phyloP scores from a whole-genome alignment of 1,140 invertebrate species.

The Parapsyche elsis region DNA sequence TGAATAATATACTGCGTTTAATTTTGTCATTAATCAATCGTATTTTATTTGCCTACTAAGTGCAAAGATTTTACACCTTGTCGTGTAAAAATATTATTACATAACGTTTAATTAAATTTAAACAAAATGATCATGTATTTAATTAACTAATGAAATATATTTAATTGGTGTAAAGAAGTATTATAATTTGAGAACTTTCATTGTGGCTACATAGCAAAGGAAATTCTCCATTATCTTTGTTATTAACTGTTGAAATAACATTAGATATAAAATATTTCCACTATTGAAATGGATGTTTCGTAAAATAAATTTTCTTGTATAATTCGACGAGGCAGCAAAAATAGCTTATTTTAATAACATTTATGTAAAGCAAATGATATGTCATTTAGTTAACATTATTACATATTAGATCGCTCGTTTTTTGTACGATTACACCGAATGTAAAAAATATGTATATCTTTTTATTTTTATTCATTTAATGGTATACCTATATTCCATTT shows the following conservation, averaged over 20 bases:
- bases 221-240: neutral
- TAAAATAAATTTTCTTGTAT: neutral
- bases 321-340: constrained; percentile 57
- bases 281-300: too few relatives aligned
- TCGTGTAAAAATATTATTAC: too few relatives aligned
- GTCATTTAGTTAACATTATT: constrained; percentile 44
- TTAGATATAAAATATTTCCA: neutral
- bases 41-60: too few relatives aligned
- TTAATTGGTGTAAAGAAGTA: too few relatives aligned
- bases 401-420: neutral
- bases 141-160: too few relatives aligned
- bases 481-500: neutral
- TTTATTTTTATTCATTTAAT: neutral
- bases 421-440: neutral
- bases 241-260: neutral
- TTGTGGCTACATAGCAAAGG: too few relatives aligned
- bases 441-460: constrained; percentile 4
- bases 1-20: too few relatives aligned
- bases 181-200: too few relatives aligned
- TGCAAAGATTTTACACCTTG: too few relatives aligned
- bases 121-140: too few relatives aligned
- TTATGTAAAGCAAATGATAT: constrained; percentile 56
- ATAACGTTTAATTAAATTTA: too few relatives aligned
- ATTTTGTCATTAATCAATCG: too few relatives aligned
- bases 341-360: constrained; percentile 46